Base-by-base conservation (phyloP, 1,140 invertebrate species). In the Diorhabda elongata region DNA sequence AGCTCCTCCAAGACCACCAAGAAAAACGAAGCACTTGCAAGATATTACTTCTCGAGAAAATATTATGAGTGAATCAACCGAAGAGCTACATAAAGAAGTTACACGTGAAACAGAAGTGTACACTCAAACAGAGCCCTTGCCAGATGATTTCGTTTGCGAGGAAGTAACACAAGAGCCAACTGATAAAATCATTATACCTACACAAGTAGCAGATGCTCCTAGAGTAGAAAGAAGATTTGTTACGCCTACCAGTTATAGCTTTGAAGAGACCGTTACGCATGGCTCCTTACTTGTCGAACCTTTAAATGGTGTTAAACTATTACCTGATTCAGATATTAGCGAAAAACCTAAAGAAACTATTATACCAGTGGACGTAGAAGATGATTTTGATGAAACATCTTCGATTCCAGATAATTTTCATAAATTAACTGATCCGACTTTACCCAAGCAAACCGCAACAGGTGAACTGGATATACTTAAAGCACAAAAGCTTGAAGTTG, bases 61-160 rank as follows among this genome's bases (percentile, higher is more conserved):
- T 69, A 68, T 77, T 7, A 42, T 67, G 45, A 52, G 65, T 6
- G 73, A 43, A 4, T n/a, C 47, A 11, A 42, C 47, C n/a, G 44
- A 45, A 45, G 63, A 65, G 4, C 11, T 77, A 75, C 5, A 81
- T 82, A 71, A 77, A 67, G 47, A 61, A 64, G 71, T 73, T 44
- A n/a, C 84, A 44, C 74, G 87, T 58, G 89, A 93, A 81, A 87
- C 88, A 41, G 89, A 90, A 73, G 87, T 91, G 3, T 91, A 90
- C 1, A 92, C 90, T 0, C 92, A 93, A 81, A 93, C 92, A 1
- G 92, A 93, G 81, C 90, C 91, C 0, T 75, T 93, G 41, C 90
- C 91, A 1, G 90, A 92, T 76, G 91, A 92, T 74, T 85, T 91
- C 68, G 84, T 90, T 42, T 91, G 87, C 62, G 88, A 91, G 75